Base-by-base conservation (phyloP, 1,140 invertebrate species). In the Hesperophylax magnus region DNA sequence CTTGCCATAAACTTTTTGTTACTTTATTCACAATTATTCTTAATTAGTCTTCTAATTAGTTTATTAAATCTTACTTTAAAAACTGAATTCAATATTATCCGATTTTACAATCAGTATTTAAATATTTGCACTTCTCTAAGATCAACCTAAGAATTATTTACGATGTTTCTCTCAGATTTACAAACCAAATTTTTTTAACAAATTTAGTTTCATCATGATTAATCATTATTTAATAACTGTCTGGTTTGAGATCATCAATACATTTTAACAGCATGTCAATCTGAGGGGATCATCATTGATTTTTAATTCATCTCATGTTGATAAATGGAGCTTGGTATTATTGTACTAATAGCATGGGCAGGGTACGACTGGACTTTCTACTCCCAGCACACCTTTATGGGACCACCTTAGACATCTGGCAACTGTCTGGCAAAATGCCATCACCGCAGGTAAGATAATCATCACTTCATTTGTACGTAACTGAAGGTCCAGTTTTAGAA, bases 301-400 rank as follows among this genome's bases (percentile, higher is more conserved):
- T 14, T 79, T 65, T 71, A 65, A 56, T 75, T 67, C 69, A 83
- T 80, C 58, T 60, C 78, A 81, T 81, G 69, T 84, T 84, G 84
- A 61, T 81, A 84, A 79, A 84, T 80, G 81, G 80, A 79, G 80
- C 82, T 84, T 78, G 82, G 65, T 81, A 84, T 84, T 81, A 81
- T 84, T 85, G 86, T 87, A 90, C 88, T 90, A 89, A 89, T 88
- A 89, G 89, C 89, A 89, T 89, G 89, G 85, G 86, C 81, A 85
- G 82, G 84, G 84, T 86, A 86, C 86, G 85, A 86, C 75, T 52
- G 76, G 71, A 78, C 67, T 82, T 31, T 76, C 83, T 34, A 52
- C 78, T 74, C 78, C 79, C 60, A 78, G 78, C 63, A 77, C 87
- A 85, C 87, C 86, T 85, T 86, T 88, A 85, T 87, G 87, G 88